These are phyloP conservation scores for Monoplex corrugatus DNA, from an alignment of 2,888 invertebrate species.

Conservation along the genomic window DNA sequence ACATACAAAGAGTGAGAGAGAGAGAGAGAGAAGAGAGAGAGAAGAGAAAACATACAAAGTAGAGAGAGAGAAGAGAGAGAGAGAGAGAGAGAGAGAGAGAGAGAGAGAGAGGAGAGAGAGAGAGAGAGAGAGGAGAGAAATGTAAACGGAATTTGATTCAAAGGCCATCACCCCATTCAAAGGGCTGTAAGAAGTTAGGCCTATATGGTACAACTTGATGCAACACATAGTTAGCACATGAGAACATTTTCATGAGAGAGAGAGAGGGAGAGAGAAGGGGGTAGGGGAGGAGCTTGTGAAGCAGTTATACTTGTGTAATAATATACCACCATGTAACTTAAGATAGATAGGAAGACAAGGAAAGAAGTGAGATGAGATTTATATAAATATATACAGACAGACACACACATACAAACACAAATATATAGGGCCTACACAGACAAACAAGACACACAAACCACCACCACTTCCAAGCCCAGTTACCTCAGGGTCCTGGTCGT, in stretches of 20 bases:
- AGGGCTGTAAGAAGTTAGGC: too few relatives aligned
- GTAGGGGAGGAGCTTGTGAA: too few relatives aligned
- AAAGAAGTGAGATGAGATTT: neutral
- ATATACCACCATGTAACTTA: too few relatives aligned
- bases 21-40: neutral
- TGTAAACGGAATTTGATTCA: too few relatives aligned
- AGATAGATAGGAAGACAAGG: neutral
- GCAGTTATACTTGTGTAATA: too few relatives aligned
- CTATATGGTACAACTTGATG: too few relatives aligned
- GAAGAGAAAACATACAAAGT: neutral
- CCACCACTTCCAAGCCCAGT: neutral
- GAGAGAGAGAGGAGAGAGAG: neutral
- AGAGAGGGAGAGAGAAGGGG: too few relatives aligned
- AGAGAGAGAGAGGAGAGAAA: too few relatives aligned
- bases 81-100: neutral
- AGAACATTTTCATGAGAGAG: too few relatives aligned
- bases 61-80: neutral
- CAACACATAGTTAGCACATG: too few relatives aligned
- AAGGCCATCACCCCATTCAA: too few relatives aligned
- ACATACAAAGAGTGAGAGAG: neutral
- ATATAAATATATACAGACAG: neutral
- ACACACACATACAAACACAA: neutral
- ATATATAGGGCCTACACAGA: neutral
- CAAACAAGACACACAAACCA: neutral
- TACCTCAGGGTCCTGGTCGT: slow-evolving; percentile 52